phyloP scores from a whole-genome alignment of 2,888 invertebrate species.

The Pecten maximus region DNA sequence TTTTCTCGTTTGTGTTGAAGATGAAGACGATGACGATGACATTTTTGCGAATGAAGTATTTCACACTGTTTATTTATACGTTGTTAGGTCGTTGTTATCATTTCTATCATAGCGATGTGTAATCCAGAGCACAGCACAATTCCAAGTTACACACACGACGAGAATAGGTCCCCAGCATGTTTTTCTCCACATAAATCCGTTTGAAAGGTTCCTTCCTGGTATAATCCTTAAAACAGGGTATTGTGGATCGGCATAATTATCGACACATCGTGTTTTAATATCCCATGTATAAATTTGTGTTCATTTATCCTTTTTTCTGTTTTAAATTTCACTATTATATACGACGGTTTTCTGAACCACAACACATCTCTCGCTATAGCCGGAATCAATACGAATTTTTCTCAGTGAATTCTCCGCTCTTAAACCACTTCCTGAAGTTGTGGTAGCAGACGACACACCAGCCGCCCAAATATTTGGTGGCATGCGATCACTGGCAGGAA shows the following conservation, averaged over 20 bases:
- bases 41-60: not conserved
- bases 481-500: slow-evolving; percentile 5
- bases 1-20: slow-evolving; percentile 13
- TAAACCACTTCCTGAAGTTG: not conserved
- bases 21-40: not conserved
- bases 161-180: not conserved
- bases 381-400: slow-evolving; percentile 2
- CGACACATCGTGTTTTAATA: not conserved
- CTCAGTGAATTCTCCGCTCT: not conserved
- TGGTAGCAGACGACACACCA: slow-evolving; percentile 17
- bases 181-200: no score
- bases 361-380: not conserved
- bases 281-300: not conserved
- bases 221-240: no score
- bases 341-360: not conserved
- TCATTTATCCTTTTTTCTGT: not conserved
- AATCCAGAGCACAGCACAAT: not conserved
- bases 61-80: not conserved
- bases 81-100: not conserved
- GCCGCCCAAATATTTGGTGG: slow-evolving; percentile 12
- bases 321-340: not conserved
- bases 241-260: not conserved
- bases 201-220: no score
- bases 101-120: not conserved
- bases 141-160: not conserved